Conservation (phyloP, 1,140 invertebrate genomes). For the Theocolax elegans region DNA sequence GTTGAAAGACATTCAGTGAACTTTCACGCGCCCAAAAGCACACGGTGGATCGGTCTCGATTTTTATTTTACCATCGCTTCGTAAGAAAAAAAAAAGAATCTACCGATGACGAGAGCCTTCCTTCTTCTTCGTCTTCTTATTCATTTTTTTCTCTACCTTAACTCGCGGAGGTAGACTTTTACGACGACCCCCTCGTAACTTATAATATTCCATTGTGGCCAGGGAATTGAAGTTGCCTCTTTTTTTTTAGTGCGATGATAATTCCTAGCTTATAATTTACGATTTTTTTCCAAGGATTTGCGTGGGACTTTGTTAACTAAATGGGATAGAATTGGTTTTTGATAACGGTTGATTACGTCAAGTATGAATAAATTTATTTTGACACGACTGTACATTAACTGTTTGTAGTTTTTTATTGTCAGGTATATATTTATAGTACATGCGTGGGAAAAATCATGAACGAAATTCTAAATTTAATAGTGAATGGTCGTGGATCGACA, state of each 20-base stretch:
- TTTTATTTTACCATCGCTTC: not conserved
- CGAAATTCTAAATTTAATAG: too few species aligned
- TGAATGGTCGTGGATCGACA: too few species aligned
- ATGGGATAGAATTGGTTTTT: too few species aligned
- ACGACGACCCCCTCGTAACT: conserved; percentile 17
- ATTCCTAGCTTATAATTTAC: conserved; percentile 13
- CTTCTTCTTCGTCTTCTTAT: too few species aligned
- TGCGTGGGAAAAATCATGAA: too few species aligned
- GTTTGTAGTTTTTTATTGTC: too few species aligned
- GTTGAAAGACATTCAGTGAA: conserved; percentile 7
- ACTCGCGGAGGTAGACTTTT: not conserved
- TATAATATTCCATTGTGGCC: conserved; percentile 7
- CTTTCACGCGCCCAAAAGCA: conserved; percentile 1
- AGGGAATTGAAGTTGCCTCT: not conserved
- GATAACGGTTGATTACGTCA: too few species aligned
- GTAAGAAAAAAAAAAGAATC: conserved; percentile 8
- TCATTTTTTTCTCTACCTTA: not conserved
- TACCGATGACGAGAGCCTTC: not conserved
- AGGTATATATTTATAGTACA: too few species aligned
- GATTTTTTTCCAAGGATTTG: not conserved
- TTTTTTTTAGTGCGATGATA: conserved; percentile 4
- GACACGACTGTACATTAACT: too few species aligned
- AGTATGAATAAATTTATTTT: too few species aligned
- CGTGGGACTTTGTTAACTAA: not conserved
- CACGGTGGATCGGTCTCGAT: not conserved